Base-by-base conservation (phyloP, 2,888 invertebrate genomes). In the Dysmachus trigonus region DNA sequence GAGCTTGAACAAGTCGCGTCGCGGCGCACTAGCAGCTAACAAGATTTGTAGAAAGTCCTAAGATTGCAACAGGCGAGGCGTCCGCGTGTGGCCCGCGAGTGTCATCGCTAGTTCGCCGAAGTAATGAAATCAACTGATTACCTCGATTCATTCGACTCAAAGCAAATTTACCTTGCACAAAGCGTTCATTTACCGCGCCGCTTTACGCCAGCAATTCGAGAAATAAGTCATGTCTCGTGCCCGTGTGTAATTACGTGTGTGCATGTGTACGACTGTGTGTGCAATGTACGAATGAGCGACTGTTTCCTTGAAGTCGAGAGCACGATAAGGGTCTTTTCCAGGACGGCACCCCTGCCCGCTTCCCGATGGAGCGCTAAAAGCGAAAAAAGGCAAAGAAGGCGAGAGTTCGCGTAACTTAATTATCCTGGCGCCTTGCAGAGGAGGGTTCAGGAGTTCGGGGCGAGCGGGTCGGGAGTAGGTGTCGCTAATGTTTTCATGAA, bases 331-430 rank as follows among this genome's bases (percentile, higher is more conserved):
- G 27, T 22, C 18, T 22, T 62, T 22, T 62, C 6, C 15, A 41
- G 41, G 41, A 41, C 8, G 10, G 41, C 41, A 41, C 33, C 33
- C 33, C 6, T 5, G 33, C 33, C 33, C 33, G 4, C 2, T 2
- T 6, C 33, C 33, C 6, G 15, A 7, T 27, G 30, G 22, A n/a
- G 35, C 73, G 35, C 31, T 33, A 30, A 73, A 73, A 76, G 76
- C 7, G 22, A 76, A 76, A 76, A 76, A 81, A 33, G 33, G 53
- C 30, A 22, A 81, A 53, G 53, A 81, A 53, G 53, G 81, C 81
- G 53, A 81, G 81, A 81, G 81, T 81, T 81, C 51, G 41, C 47
- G 47, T 81, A 81, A 81, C 81, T 81, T 81, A 81, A 81, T 81
- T 81, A 81, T 81, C 53, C 31, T 27, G 81, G 81, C 81, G 81